phyloP scores from a whole-genome alignment of 2,113 vertebrate species.

The Platichthys flesus region DNA sequence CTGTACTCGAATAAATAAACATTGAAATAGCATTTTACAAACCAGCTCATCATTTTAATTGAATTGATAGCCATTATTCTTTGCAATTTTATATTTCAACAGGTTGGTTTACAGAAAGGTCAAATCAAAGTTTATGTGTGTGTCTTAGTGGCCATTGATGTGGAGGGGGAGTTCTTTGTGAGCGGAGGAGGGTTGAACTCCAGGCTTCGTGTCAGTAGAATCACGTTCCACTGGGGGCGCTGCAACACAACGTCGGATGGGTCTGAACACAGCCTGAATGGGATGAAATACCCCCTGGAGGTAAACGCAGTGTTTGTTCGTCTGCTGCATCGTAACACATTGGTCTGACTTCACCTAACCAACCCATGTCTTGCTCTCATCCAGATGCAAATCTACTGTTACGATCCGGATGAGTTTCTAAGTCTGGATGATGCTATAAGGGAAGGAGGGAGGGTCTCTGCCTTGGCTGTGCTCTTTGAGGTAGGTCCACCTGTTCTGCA shows the following conservation, averaged over 20 bases:
- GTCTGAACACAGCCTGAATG: slow-evolving; percentile 95
- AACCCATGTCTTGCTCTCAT: not conserved
- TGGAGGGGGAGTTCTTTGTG: slow-evolving; percentile 90
- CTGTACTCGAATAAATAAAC: no score
- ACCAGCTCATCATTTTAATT: not conserved
- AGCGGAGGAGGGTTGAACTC: slow-evolving; percentile 91
- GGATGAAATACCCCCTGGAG: slow-evolving; percentile 94
- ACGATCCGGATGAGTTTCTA: slow-evolving; percentile 85
- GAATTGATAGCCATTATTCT: not conserved
- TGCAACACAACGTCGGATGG: slow-evolving; percentile 92
- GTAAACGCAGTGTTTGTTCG: slow-evolving; percentile 62
- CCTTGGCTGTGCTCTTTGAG: slow-evolving; percentile 93
- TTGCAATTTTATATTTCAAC: not conserved
- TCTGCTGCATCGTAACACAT: not conserved
- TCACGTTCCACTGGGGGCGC: slow-evolving; percentile 96
- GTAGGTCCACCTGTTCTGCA: slow-evolving; percentile 72
- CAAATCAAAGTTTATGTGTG: not conserved
- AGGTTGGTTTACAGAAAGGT: not conserved
- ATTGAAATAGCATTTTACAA: not conserved
- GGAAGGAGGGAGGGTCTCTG: slow-evolving; percentile 88
- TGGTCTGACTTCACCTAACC: not conserved
- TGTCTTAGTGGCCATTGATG: slow-evolving; percentile 87
- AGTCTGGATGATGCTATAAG: slow-evolving; percentile 89
- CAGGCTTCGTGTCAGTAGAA: slow-evolving; percentile 87
- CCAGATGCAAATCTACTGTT: slow-evolving; percentile 98